Evolutionary conservation across 2,888 invertebrate genomes (phyloP).

Genomic region (Apodemia zela): DNA sequence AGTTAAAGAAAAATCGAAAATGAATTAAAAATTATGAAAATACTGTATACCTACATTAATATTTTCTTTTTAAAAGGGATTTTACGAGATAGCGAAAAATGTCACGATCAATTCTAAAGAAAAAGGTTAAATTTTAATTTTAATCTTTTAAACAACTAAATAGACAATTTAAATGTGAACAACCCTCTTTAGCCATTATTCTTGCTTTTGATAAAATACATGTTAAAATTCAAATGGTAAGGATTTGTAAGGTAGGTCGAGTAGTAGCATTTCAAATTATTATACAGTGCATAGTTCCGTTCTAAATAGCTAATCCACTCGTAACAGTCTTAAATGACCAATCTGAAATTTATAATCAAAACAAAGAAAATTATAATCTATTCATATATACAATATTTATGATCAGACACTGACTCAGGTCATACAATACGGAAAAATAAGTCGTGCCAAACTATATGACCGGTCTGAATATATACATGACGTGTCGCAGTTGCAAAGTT

Average conservation of each 20-base stretch:
- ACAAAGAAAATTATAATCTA: constrained; percentile 26
- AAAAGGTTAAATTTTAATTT: neutral
- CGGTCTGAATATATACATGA: constrained; percentile 11
- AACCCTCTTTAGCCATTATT: neutral
- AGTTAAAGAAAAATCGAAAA: too few species aligned
- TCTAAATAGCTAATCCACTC: constrained; percentile 69
- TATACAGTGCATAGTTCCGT: constrained; percentile 29
- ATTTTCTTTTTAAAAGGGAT: too few species aligned
- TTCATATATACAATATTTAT: constrained; percentile 18
- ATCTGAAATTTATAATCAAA: constrained; percentile 59
- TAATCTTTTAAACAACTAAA: neutral
- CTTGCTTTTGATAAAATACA: neutral
- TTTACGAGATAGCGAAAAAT: neutral
- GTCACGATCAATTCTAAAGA: neutral
- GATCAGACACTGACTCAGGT: constrained; percentile 9
- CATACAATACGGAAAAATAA: constrained; percentile 8
- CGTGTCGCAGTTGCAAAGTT: constrained; percentile 6
- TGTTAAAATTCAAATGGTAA: neutral
- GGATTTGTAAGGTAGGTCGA: neutral
- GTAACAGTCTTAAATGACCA: constrained; percentile 78
- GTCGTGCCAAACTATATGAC: constrained; percentile 16
- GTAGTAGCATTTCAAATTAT: constrained; percentile 1
- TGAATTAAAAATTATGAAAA: too few species aligned
- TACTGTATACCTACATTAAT: too few species aligned
- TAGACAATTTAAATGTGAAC: neutral